Percentiles rank a stretch among this genome's conserved stretches.
Conservation (phyloP, 1,140 invertebrate species). For the Drosophila lacertosa region DNA sequence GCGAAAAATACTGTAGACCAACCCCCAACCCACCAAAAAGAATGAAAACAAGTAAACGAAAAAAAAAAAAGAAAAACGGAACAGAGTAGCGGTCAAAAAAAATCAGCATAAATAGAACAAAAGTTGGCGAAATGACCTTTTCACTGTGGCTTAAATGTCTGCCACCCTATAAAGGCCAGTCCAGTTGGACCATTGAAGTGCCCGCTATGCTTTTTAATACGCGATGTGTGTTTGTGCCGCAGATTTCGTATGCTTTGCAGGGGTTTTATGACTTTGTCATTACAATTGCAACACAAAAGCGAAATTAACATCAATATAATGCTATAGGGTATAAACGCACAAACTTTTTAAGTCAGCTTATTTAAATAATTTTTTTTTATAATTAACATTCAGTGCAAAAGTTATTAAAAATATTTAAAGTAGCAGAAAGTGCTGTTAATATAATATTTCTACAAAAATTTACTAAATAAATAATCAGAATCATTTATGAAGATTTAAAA, state of each 20-base stretch:
- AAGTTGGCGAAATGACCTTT: conserved; percentile 77
- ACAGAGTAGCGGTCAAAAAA: conserved; percentile 30
- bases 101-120: conserved; percentile 70
- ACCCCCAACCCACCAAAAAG: no score
- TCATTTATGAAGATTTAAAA: no score
- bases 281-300: conserved; percentile 1
- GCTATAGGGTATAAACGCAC: no score
- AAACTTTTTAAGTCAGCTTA: no score
- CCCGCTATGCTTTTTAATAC: conserved; percentile 29
- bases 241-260: neutral
- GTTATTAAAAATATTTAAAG: no score
- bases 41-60: no score
- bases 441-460: no score
- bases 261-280: conserved; percentile 1
- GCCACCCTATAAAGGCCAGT: conserved; percentile 33
- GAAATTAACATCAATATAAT: neutral
- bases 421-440: no score
- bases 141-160: conserved; percentile 74
- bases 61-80: conserved; percentile 32
- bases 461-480: no score
- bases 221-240: conserved; percentile 27
- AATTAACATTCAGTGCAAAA: no score
- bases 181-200: conserved; percentile 25
- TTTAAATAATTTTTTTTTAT: no score
- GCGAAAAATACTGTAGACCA: conserved; percentile 38